Evolutionary conservation across 2,113 vertebrate genomes (phyloP), one percentile per base, ranked within the genome.

Genomic region (Burhinus oedicnemus): DNA sequence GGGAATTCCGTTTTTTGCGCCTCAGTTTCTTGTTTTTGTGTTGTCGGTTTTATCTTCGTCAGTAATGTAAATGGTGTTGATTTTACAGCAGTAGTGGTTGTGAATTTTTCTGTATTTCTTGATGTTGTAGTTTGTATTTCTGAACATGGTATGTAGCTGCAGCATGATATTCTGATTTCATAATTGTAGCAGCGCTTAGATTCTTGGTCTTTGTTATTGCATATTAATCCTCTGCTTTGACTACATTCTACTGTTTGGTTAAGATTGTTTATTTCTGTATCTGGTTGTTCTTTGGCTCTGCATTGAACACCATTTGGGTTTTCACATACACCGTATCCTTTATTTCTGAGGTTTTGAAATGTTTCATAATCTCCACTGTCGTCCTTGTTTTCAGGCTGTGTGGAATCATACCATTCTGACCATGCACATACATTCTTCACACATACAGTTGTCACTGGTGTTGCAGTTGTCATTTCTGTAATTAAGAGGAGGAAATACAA

Each of bases 291-390:
- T 71, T 69, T 70, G 0, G 97, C 97, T 32, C 98, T 93, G 87
- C 98, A 98, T 8, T 98, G 62, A 5, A 98, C 22, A 3, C 1
- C 3, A 0, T 7, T 21, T 0, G 96, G 97, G 1, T 65, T 74
- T 27, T 30, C 19, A 40, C 98, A 98, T 9, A 98, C 16, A 1
- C 8, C 66, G n/a, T 96, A 18, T 34, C 98, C 98, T 18, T 54
- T 88, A 3, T 23, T 4, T 77, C n/a, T 95, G 55, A 98, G 90
- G 8, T 40, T 94, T 22, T 54, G 61, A 6, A 98, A 83, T 1
- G 96, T 98, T 97, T 98, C 98, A 9, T 98, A 74, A 62, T 98
- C 98, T 19, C 98, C 98, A 0, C 96, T 90, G 1, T 75, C 71
- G 5, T 34, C 6, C 9, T 34, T 76, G 0, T 49, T 21, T 51